Evolutionary conservation across 2,888 invertebrate genomes (phyloP), one percentile per base, ranked within the genome.

Genomic region (Tinea pellionella): DNA sequence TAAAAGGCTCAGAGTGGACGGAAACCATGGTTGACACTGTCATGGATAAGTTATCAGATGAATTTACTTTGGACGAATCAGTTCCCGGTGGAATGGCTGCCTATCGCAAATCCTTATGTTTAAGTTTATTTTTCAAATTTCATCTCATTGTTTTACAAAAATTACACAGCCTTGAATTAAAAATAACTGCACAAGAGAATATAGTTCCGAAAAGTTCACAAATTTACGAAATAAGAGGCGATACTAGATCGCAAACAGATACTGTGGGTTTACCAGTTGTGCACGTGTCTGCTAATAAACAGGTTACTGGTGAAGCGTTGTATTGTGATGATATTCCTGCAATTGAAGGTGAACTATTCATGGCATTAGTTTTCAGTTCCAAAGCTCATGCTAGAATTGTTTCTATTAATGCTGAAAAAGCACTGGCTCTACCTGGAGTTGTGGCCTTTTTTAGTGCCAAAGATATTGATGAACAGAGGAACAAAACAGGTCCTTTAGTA

Each of bases 271-370:
- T 92, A 61, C 94, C 97, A 0, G 81, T 95, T 61, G 87, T 92
- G 0, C 98, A 98, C 72, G 80, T 88, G 1, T 94, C 97, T 9
- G 96, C 95, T 0, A 86, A 91, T 42, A 96, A 97, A 73, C 98
- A 98, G 83, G 94, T 94, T 0, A 92, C 96, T 0, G 95, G 97
- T 1, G 97, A 98, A 85, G 97, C 98, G 0, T 80, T 94, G 19
- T 98, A 97, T 73, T 92, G 94, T 66, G 97, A 97, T 72, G 98
- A 98, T 74, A 91, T 96, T 63, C 95, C 95, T 0, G 82, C 79
- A 60, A 82, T 89, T 62, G 89, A 90, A 63, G 91, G 92, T 59
- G 97, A 97, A 75, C 78, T 97, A 0, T 94, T 92, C 71, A 78
- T 96, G 66, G 90, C 92, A 0, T 82, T 96, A 13, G 93, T 98